Conservation (phyloP, 2,888 invertebrate species). For the Amphiduros pacificus region DNA sequence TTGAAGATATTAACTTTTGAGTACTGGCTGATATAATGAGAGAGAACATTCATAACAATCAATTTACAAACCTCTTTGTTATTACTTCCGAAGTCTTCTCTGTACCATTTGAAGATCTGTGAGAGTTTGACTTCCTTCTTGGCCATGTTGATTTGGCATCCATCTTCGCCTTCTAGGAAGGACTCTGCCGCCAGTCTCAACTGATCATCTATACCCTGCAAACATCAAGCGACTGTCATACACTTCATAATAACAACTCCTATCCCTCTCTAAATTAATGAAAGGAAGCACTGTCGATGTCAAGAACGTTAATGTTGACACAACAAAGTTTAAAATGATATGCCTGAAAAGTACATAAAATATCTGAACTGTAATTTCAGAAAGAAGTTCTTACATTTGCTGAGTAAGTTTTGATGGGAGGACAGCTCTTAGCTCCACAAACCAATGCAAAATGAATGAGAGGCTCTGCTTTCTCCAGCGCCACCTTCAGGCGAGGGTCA, state of each 20-base stretch:
- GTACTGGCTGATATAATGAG: too few relatives aligned
- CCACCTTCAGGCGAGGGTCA: conserved; percentile 58
- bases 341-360: background rate
- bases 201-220: conserved; percentile 48
- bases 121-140: conserved; percentile 55
- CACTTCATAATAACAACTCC: background rate
- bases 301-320: too few relatives aligned
- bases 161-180: conserved; percentile 59
- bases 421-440: conserved; percentile 62
- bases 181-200: conserved; percentile 49
- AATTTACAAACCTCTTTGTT: conserved; percentile 41
- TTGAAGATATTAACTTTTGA: too few relatives aligned
- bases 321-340: background rate
- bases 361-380: background rate
- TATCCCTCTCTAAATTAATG: background rate
- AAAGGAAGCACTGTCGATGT: too few relatives aligned
- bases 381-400: conserved; percentile 42
- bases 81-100: conserved; percentile 59
- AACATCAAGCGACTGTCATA: background rate
- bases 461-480: conserved; percentile 58
- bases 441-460: conserved; percentile 62
- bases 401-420: conserved; percentile 61
- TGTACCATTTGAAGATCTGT: conserved; percentile 62
- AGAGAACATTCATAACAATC: too few relatives aligned
- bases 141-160: conserved; percentile 50